Base-by-base conservation (phyloP, 1,140 invertebrate genomes). In the Galendromus occidentalis region DNA sequence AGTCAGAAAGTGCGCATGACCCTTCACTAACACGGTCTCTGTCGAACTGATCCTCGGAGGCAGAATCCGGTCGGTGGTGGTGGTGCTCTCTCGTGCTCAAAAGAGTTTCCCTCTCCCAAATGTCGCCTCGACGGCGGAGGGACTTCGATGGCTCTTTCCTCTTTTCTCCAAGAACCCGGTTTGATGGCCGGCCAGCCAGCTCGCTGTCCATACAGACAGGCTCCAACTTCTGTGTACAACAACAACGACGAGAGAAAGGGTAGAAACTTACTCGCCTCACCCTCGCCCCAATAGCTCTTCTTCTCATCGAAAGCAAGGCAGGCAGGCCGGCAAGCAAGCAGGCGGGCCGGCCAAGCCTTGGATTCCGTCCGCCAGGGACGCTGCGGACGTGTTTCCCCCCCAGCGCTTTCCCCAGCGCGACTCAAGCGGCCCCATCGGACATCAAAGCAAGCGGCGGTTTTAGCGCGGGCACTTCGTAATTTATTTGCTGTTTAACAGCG, bases 401-500 rank as follows among this genome's bases (percentile, higher is more conserved):
- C 25, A 59, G 51, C 51, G 51, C 25, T 59, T 59, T 25, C 51
- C 51, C 25, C 25, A 59, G 14, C 51, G 25, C 51, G 17, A 25
- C 6, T 59, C 51, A 14, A 59, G 51, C 51, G 51, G 51, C 51
- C 51, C 51, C 51, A 33, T 14, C 51, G 51, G 51, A 59, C 22
- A 59, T 59, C 51, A 25, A 59, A 59, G 14, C 25, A 59, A 59
- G 51, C 51, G 25, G 14, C 14, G 14, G 25, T 59, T 59, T 59
- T 25, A 33, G 25, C 25, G 51, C 51, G 22, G 25, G 17, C 14
- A 25, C 51, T 59, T 29, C 25, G 51, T 59, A 59, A 59, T 59
- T 59, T 59, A 59, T 59, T 59, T 59, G 51, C 25, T 59, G 51
- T 59, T 59, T 59, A 59, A 59, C 33, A 59, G 14, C 28, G 14